Base-by-base conservation (phyloP, 1,140 invertebrate species). In the Drosophila ananassae region DNA sequence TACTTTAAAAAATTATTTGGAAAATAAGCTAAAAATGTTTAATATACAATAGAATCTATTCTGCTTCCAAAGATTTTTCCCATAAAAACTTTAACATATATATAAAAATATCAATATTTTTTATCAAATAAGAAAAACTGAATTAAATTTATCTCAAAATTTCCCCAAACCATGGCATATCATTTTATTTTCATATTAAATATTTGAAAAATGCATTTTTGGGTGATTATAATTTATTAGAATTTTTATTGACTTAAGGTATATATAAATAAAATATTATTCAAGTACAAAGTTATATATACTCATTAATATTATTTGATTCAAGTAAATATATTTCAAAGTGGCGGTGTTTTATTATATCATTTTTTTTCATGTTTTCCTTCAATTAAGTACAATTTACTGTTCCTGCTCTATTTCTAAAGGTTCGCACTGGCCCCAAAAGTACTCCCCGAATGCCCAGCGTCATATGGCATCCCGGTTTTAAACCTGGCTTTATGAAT, bases 251-350 rank as follows among this genome's bases (percentile, higher is more conserved):
- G 81, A 83, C 81, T 90, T 90, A 90, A 87, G 66, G 57, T 83
- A 90, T 82, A 90, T 90, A 90, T 85, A 90, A 90, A 90, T 90
- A 90, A 90, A 90, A 87, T 90, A 90, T 90, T 90, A 90, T 90
- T 90, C 87, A 90, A 90, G 87, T 90, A 90, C 87, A 90, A 90
- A 90, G 87, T 90, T 90, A 90, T 90, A 89, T 78, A 87, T 90
- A 90, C 79, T 90, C 77, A 84, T 89, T 89, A 90, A 83, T 87
- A 83, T 85, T 85, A 85, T 85, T 77, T 87, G 85, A 89, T 89
- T 87, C 79, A 87, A 90, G 87, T 89, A 89, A 83, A 87, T 90
- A 82, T 76, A 85, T 82, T 83, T 90, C 71, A 74, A 80, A 87
- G 73, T 90, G 77, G 87, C 61, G 82, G 60, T 89, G 59, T 84